phyloP scores from a whole-genome alignment of 2,797 vertebrate genomes.

The Labeo calbasu region DNA sequence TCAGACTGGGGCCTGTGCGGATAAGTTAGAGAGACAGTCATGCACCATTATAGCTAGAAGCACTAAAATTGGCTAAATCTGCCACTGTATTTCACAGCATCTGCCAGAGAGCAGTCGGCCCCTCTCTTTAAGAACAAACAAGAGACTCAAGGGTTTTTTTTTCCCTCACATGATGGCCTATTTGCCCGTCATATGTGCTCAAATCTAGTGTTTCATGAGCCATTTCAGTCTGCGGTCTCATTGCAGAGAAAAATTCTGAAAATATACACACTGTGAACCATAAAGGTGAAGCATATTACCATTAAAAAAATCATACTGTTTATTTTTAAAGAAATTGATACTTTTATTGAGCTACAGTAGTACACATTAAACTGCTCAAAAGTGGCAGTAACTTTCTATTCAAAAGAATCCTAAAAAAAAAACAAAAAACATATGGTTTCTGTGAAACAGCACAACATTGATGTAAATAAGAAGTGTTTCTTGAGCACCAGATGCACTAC shows the following conservation, averaged over 20 bases:
- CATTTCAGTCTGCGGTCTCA: slow-evolving; percentile 13
- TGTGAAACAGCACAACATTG: not conserved
- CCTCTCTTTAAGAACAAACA: slow-evolving; percentile 63
- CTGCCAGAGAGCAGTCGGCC: slow-evolving; percentile 58
- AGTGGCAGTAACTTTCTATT: not conserved
- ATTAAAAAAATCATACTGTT: not conserved
- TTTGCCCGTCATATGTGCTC: slow-evolving; percentile 38
- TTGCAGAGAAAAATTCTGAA: not conserved
- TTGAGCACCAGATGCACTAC: not conserved
- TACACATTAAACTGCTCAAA: not conserved
- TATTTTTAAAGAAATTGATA: not conserved
- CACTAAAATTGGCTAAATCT: slow-evolving; percentile 67
- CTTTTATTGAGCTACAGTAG: not conserved
- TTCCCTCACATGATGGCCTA: slow-evolving; percentile 44
- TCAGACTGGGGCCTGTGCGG: slow-evolving; percentile 36
- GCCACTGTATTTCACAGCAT: slow-evolving; percentile 67
- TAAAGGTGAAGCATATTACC: not conserved
- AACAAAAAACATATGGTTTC: not conserved
- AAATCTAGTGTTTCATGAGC: slow-evolving; percentile 38
- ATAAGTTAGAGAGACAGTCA: slow-evolving; percentile 55
- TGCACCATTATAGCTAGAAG: slow-evolving; percentile 63
- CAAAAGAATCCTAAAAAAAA: not conserved
- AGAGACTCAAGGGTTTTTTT: slow-evolving; percentile 56
- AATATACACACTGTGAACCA: slow-evolving; percentile 1
- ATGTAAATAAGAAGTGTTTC: not conserved